Percentiles rank a stretch among this genome's conserved stretches.
Conservation (phyloP, 1,140 invertebrate genomes). For the Temnothorax nylanderi region DNA sequence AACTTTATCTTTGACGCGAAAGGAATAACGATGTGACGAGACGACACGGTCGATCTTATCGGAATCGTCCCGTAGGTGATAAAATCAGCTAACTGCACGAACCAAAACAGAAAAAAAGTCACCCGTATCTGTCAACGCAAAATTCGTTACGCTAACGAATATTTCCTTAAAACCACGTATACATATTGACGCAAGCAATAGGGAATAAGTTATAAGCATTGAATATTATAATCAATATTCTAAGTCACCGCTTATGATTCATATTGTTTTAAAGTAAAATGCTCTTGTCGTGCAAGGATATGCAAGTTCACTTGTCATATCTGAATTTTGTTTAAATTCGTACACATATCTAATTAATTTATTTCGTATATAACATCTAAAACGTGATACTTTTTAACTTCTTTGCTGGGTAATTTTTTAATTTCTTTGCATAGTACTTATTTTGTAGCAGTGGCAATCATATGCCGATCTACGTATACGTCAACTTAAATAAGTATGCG, state of each 20-base stretch:
- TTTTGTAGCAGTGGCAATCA: neutral
- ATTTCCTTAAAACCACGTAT: neutral
- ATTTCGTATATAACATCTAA: neutral
- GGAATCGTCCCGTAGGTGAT: neutral
- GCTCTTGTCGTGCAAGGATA: no score
- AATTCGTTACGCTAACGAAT: neutral
- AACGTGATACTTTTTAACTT: neutral
- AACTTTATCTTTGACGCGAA: neutral
- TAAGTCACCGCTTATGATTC: neutral
- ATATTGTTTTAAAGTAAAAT: neutral
- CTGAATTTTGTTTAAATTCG: neutral
- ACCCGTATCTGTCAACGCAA: neutral
- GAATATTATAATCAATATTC: neutral
- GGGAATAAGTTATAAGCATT: neutral
- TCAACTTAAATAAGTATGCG: neutral
- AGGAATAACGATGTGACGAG: neutral
- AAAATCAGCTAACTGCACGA: neutral
- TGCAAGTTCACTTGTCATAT: neutral
- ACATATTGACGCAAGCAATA: neutral
- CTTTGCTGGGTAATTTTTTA: neutral
- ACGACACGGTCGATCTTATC: constrained; percentile 2
- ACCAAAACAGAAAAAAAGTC: neutral
- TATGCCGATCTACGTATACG: neutral
- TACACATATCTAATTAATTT: neutral
- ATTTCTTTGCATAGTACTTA: neutral